A percentile compares a stretch with the other conserved stretches of the same genome.
These are phyloP conservation scores for Zaprionus vittiger DNA, from an alignment of 1,140 invertebrate genomes.

Conservation along the genomic window DNA sequence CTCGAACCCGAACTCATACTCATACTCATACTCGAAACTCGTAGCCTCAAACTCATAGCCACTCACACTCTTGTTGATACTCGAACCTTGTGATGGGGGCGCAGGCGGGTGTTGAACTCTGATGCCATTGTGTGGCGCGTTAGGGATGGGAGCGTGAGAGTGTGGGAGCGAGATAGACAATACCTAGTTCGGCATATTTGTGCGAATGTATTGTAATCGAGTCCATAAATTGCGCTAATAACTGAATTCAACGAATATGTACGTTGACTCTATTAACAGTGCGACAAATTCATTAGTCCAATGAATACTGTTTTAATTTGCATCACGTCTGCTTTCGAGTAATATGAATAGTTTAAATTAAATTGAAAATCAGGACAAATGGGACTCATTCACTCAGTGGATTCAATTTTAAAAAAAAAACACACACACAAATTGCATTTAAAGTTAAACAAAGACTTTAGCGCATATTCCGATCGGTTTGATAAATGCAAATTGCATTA, in stretches of 20 bases:
- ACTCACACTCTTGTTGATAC: not conserved
- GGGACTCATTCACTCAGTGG: not conserved
- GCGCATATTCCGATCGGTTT: not conserved
- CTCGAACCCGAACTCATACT: conserved; percentile 40
- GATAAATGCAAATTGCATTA: not conserved
- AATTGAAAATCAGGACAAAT: not conserved
- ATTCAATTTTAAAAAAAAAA: not conserved
- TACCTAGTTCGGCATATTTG: conserved; percentile 17
- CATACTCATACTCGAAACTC: conserved; percentile 6
- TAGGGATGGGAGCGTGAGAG: conserved; percentile 52
- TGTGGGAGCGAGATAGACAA: not conserved
- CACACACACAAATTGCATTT: not conserved
- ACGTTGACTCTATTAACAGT: conserved; percentile 1
- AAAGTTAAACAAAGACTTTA: not conserved
- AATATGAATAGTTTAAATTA: not conserved
- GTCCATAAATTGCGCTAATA: conserved; percentile 15
- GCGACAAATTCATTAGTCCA: not conserved
- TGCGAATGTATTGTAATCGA: conserved; percentile 23
- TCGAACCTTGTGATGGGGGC: conserved; percentile 38
- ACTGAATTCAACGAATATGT: conserved; percentile 21
- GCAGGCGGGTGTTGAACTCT: conserved; percentile 69
- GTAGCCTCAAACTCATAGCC: not conserved
- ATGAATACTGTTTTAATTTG: not conserved
- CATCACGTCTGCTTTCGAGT: not conserved
- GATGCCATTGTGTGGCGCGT: conserved; percentile 32